Evolutionary conservation across 2,888 invertebrate genomes (phyloP).

Genomic region (Dolichomitus sp.): DNA sequence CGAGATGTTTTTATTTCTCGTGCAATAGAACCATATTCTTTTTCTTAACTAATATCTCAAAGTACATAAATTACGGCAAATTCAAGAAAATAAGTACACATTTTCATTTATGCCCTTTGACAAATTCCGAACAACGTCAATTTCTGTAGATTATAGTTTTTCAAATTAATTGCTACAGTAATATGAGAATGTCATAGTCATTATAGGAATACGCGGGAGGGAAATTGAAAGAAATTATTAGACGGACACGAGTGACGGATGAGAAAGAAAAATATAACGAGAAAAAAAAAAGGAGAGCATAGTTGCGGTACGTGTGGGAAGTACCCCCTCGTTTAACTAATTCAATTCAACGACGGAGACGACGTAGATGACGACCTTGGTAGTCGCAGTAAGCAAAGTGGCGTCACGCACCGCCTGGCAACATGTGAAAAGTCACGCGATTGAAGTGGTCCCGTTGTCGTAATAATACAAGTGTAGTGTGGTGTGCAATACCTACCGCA

Average conservation of each 20-base stretch:
- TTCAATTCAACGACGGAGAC: constrained; percentile 59
- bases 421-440: constrained; percentile 70
- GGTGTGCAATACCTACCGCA: constrained; percentile 17
- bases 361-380: constrained; percentile 57
- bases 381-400: constrained; percentile 58
- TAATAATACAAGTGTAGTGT: constrained; percentile 21
- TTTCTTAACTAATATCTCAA: neutral
- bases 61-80: neutral
- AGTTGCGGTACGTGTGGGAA: constrained; percentile 56
- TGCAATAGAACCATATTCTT: neutral
- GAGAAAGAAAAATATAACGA: constrained; percentile 7
- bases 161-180: neutral
- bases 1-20: neutral
- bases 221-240: neutral
- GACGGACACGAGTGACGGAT: neutral
- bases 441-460: constrained; percentile 53
- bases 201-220: neutral
- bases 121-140: neutral
- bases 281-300: constrained; percentile 39
- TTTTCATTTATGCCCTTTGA: neutral
- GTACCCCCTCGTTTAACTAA: constrained; percentile 60
- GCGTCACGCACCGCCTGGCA: constrained; percentile 56
- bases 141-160: neutral
- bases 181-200: neutral
- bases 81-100: neutral